Evolutionary conservation across 37 sponge, comb jelly and placozoan species (phyloP), one percentile per base, ranked within the genome.

Genomic region (Diacarnus erythraeanus): DNA sequence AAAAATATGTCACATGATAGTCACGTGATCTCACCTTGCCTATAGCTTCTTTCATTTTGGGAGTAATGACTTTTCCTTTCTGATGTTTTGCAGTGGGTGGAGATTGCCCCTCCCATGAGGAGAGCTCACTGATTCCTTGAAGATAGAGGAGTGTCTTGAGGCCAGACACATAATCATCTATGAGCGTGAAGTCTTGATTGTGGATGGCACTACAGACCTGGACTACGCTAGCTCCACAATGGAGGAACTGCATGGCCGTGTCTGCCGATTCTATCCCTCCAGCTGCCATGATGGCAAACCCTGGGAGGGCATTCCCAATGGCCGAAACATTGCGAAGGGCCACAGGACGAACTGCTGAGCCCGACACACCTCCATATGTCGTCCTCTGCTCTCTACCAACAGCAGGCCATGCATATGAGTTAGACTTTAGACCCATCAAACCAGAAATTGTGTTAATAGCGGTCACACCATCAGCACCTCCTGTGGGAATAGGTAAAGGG

Each of bases 201-300:
- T 96, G 97, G 21, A 96, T 79, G 43, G 97, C 97, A 78, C 94
- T 94, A 77, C 97, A 96, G n/a, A 96, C 91, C 80, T 94, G 93
- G 33, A 94, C 72, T n/a, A 93, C 88, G 42, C 66, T 76, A 4
- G 97, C 97, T 29, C 97, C 97, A 71, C 80, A 72, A 36, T 93
- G 94, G 12, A 96, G 71, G 84, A 93, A 96, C 91, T 96, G 97
- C 42, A 93, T 89, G 51, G 80, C 91, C 30, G 88, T 80, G 15
- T 96, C 97, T 56, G 91, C 97, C 64, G 89, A 79, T 57, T 96
- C 97, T 18, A 96, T 78, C 39, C 97, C 97, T 3, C 97, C 97
- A 25, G 97, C 84, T 0, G 97, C 97, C 85, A 96, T 66, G 56
- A 96, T 87, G 35, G 89, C 84, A 56, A 93, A 96, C 30, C 97